phyloP scores from a whole-genome alignment of 2,888 invertebrate genomes.

The Azorinus chamasolen region DNA sequence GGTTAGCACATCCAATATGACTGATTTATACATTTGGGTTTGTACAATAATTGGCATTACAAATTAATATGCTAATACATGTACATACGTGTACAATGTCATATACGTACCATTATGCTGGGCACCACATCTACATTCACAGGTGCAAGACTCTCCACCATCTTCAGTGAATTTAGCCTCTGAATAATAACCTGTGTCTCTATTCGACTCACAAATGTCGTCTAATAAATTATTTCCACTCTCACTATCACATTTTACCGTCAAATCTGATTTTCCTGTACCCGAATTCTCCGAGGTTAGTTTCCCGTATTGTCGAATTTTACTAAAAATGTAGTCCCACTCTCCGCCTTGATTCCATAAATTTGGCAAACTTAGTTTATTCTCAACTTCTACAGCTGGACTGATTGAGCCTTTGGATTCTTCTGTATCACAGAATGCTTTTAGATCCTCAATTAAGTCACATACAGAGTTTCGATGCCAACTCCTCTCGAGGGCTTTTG shows the following conservation, averaged over 20 bases:
- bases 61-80: too few relatives aligned
- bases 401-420: slow-evolving; percentile 43
- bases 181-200: slow-evolving; percentile 60
- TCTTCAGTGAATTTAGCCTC: slow-evolving; percentile 43
- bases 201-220: slow-evolving; percentile 53
- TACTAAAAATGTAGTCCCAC: slow-evolving; percentile 79
- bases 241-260: slow-evolving; percentile 61
- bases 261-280: slow-evolving; percentile 59
- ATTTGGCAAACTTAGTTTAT: slow-evolving; percentile 47
- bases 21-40: too few relatives aligned
- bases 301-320: slow-evolving; percentile 73
- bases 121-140: slow-evolving; percentile 5
- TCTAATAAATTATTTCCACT: slow-evolving; percentile 63
- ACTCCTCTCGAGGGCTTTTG: slow-evolving; percentile 70
- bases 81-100: too few relatives aligned
- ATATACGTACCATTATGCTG: slow-evolving; percentile 7
- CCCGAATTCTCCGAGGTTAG: slow-evolving; percentile 57
- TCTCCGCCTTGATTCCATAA: slow-evolving; percentile 80
- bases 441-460: slow-evolving; percentile 80
- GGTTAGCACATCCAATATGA: too few relatives aligned
- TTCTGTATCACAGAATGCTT: slow-evolving; percentile 80
- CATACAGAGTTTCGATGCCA: slow-evolving; percentile 77
- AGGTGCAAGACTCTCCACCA: slow-evolving; percentile 30
- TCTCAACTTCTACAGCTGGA: slow-evolving; percentile 33
- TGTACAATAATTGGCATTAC: too few relatives aligned